Evolutionary conservation across 1,140 invertebrate genomes (phyloP), one percentile per base, ranked within the genome.

Genomic region (Bombus terrestris): DNA sequence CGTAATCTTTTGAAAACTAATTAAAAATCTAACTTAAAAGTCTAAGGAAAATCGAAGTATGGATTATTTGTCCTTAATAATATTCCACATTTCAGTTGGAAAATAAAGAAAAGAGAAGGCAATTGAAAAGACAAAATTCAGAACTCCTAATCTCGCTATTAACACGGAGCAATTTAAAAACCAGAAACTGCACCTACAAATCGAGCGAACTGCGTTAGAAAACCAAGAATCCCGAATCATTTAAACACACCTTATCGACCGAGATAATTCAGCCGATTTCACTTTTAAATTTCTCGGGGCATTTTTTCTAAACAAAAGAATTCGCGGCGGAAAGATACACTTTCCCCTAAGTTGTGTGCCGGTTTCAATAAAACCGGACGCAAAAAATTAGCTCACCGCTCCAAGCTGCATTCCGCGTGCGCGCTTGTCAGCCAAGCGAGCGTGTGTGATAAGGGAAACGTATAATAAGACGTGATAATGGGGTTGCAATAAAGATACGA

Each of bases 381-480:
- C 57, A 68, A 83, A 78, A 85, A 72, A 62, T 71, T 9, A 18
- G 35, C 10, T 15, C 62, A 2, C 59, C 62, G 47, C 35, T 76
- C 8, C 32, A 28, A 53, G 41, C 71, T 39, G 71, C 84, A 81
- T 85, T 85, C 79, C 83, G 77, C 53, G 32, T 66, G 41, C 76
- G 71, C 77, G 78, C 59, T 81, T 74, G 84, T 75, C 78, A 59
- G 15, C 53, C 53, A 80, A 25, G 32, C 76, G 83, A 59, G 59
- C 59, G 10, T 35, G n/a, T 81, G 84, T 81, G 84, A 85, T 85
- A 85, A 85, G 78, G 79, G 84, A 57, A 81, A 81, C 79, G 84
- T 81, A 73, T 85, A 85, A 85, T 85, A 81, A 85, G 84, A 85
- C 79, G 84, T 81, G 79, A 85, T 81, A 85, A 85, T 85, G 71